Base-by-base conservation (phyloP, 2,888 invertebrate species). In the Philopedon plagiatum region DNA sequence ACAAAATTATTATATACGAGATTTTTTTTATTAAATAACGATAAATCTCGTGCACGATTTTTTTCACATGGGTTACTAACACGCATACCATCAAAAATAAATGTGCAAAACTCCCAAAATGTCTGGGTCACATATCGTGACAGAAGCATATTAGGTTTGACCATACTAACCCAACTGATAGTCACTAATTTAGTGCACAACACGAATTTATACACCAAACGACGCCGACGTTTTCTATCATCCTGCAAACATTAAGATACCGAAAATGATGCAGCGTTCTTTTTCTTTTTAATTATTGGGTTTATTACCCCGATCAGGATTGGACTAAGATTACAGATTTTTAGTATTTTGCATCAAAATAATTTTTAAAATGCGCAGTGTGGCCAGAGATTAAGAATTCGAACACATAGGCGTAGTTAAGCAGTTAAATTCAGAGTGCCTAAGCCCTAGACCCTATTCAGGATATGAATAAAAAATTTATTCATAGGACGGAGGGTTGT, bases 61-160 rank as follows among this genome's bases (percentile, higher is more conserved):
- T 37, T 37, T 37, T 37, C 5, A 37, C n/a, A 37, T 37, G n/a
- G n/a, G n/a, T 37, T n/a, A n/a, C n/a, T 37, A 1, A 1, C 37
- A 37, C 37, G 37, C 37, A 37, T 37, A 37, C 32, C 64, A 54
- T 29, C 37, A 37, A 57, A 57, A 58, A 41, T 39, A 39, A 58
- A 13, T 46, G 34, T 34, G 66, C 58, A 58, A 57, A 41, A 66
- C 34, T 58, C n/a, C 13, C 13, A 34, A 34, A 49, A 29, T 32
- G 46, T 32, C 26, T 46, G 32, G 70, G 64, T 66, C 67, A 54
- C 67, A 67, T 72, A 62, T 63, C 72, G 72, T 72, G 72, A 67
- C 72, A 57, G 37, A 49, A 60, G 51, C 62, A 63, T 67, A 72
- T 72, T 72, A 72, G 62, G 26, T 29, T 21, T 18, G 9, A 44